Evolutionary conservation across 2,888 invertebrate species (phyloP).

Genomic region (Lycocerus yunnanus): DNA sequence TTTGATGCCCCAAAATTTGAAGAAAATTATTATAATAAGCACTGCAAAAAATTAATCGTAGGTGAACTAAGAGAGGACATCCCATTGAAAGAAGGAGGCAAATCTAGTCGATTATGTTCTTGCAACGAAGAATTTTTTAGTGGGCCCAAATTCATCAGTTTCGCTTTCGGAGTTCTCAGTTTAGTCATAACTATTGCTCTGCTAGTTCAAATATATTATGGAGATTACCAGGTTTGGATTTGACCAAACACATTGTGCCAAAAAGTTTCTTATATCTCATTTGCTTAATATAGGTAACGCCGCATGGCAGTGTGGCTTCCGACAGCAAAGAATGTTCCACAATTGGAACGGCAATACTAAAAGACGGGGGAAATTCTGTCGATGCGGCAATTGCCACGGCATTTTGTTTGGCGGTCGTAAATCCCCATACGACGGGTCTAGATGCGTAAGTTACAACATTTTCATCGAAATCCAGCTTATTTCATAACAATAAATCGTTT

Average conservation of each 20-base stretch:
- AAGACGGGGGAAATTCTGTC: constrained; percentile 73
- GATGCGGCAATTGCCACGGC: constrained; percentile 77
- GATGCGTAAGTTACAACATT: constrained; percentile 70
- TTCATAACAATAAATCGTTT: constrained; percentile 38
- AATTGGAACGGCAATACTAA: constrained; percentile 70
- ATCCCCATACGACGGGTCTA: constrained; percentile 74
- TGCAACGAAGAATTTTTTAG: constrained; percentile 52
- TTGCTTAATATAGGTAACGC: constrained; percentile 64
- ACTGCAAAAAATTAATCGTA: constrained; percentile 13
- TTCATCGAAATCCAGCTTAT: not conserved
- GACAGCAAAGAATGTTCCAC: constrained; percentile 72
- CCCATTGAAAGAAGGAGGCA: constrained; percentile 57
- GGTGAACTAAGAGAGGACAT: constrained; percentile 63
- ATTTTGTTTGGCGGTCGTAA: constrained; percentile 74
- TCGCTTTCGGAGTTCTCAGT: constrained; percentile 68
- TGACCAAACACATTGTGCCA: not conserved
- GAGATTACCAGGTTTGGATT: constrained; percentile 69
- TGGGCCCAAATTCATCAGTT: constrained; percentile 69
- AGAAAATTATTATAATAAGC: not conserved
- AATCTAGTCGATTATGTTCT: constrained; percentile 43
- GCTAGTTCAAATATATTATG: constrained; percentile 72
- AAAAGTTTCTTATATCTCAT: not conserved
- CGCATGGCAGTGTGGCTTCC: constrained; percentile 77
- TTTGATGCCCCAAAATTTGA: not conserved
- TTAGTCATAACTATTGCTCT: constrained; percentile 73